Base-by-base conservation (phyloP, 1,140 invertebrate species). In the Spodoptera frugiperda region DNA sequence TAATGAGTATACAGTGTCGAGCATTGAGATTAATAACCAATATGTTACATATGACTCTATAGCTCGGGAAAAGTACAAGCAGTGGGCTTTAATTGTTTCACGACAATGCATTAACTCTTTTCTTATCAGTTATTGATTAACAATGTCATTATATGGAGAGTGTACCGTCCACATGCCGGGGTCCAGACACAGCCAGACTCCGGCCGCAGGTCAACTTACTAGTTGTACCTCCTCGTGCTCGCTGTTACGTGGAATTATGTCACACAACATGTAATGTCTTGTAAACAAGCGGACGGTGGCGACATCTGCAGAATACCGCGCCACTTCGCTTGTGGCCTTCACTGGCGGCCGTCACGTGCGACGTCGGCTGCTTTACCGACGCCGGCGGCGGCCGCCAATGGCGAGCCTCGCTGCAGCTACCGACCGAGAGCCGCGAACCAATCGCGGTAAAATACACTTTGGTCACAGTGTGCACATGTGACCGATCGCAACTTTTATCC, bases 161-260 rank as follows among this genome's bases (percentile, higher is more conserved):
- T 39, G 33, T 8, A 39, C 33, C 8, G 6, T 39, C 1, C 6
- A 39, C 33, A n/a, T n/a, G n/a, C 8, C 9, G 33, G 5, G 33
- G 33, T 39, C 33, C 33, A 30, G 25, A 39, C 33, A 39, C 5
- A 6, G 33, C 1, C 33, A 39, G 33, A 39, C 5, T 30, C 17
- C 3, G 19, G 15, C 46, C 19, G 21, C 49, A 8, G 53, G 55
- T 44, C 48, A 51, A n/a, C n/a, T n/a, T n/a, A n/a, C n/a, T n/a
- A n/a, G n/a, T n/a, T n/a, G n/a, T n/a, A 79, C 51, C 79, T 12
- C 73, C 59, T 57, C 63, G 71, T 67, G 59, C 61, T 54, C 59
- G 49, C 55, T 70, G 55, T 91, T 90, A 90, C 78, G 82, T 81
- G 79, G 85, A 89, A 90, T 92, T 91, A 92, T 91, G 87, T 92